Evolutionary conservation across 2,113 vertebrate genomes (phyloP), one percentile per base, ranked within the genome.

Genomic region (Phycodurus eques): DNA sequence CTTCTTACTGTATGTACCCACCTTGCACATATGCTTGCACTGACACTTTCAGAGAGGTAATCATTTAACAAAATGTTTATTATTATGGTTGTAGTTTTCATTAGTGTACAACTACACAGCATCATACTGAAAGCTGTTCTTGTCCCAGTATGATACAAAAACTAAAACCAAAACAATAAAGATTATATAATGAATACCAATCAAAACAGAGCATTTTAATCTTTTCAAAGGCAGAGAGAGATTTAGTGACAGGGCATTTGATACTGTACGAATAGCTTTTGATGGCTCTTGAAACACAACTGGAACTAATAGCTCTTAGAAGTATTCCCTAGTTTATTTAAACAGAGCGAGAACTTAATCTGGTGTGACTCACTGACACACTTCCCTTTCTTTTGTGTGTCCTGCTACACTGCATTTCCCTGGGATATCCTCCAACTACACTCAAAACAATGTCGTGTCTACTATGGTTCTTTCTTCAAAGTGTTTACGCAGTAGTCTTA

Each of bases 351-450:
- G 70, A 72, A 46, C 78, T 84, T 84, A 64, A 81, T 79, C 73
- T 76, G 74, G 73, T 10, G n/a, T 56, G 79, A 75, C 79, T 82
- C 72, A 60, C 71, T 68, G 74, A 77, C 79, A 76, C 75, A 78
- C 86, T 84, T 87, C 84, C 88, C 59, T 67, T 79, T 67, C 71
- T 71, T 77, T 85, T 88, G 79, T 83, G 80, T 80, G 72, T 68
- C 73, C 80, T 72, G 76, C 71, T 74, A 69, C 82, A 8, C 74
- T 74, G 80, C 71, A 71, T 85, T 87, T 90, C 88, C 90, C 67
- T 70, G 78, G 87, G 88, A 91, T 83, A 81, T 91, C 90, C 87
- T 89, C 82, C 14, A 61, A 66, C 44, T 15, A 49, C 61, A 56
- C 17, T 69, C 70, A 57, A 81, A 84, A 90, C 84, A 87, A 88